Base-by-base conservation (phyloP, 2,888 invertebrate species). In the Meliscaeva auricollis region DNA sequence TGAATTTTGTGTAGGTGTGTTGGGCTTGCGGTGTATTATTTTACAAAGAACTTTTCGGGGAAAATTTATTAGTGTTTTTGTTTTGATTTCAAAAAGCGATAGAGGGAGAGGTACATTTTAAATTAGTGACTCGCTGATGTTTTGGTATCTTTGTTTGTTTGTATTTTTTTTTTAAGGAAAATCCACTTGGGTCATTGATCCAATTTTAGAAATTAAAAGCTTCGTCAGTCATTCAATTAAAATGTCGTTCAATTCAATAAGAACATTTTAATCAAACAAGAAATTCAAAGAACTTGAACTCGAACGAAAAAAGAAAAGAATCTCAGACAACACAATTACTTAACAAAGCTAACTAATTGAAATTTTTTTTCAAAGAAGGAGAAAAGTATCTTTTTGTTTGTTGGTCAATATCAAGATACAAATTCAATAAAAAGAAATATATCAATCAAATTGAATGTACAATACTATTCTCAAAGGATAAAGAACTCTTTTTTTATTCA, bases 201-300 rank as follows among this genome's bases (percentile, higher is more conserved):
- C 50, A 60, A 60, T 60, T 74, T 69, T 74, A 46, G 41, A 66
- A 52, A 72, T 1, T 26, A 26, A 72, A 56, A 20, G 41, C 17
- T 74, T 52, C 46, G 62, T 64, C 69, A 81, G 17, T 56, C 64
- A 50, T 35, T 79, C 75, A 70, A 81, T 81, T 72, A 58, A 70
- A 70, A 50, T 75, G 75, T 66, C 75, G 64, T 64, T 32, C 62
- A 81, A 76, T 52, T 56, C 64, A 76, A 76, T n/a, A n/a, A 20
- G 20, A 38, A 38, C 13, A 58, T 54, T 35, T 38, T 17, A 22
- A 50, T n/a, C n/a, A 38, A 20, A 44, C 32, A 69, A 30, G 15
- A 38, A 11, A 6, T 32, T 48, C 32, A 38, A 38, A 38, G 46
- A 78, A 78, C 64, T 72, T 72, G 56, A 72, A 64, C 26, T 78